Evolutionary conservation across 2,888 invertebrate genomes (phyloP).

Genomic region (Hypena proboscidalis): DNA sequence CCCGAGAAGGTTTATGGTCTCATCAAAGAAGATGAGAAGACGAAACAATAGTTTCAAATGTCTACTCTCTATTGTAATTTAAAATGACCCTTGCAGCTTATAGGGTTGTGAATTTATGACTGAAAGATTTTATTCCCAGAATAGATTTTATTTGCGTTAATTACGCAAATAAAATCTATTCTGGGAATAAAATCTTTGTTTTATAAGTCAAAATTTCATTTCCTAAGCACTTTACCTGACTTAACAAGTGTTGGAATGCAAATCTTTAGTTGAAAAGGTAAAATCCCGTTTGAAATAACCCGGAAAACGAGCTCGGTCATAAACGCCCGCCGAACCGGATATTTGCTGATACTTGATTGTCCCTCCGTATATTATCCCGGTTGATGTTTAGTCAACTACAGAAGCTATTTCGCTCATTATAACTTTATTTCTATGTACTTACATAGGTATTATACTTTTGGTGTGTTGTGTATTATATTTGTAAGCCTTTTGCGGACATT

Average conservation of each 20-base stretch:
- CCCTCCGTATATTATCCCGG: constrained; percentile 18
- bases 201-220: not conserved
- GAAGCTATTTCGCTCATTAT: constrained; percentile 29
- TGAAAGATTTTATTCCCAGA: too few relatives aligned
- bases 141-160: too few relatives aligned
- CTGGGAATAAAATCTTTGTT: too few relatives aligned
- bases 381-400: constrained; percentile 24
- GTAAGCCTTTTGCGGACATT: too few relatives aligned
- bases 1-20: constrained; percentile 18
- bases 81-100: constrained; percentile 10
- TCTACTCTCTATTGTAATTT: constrained; percentile 26
- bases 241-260: constrained; percentile 28
- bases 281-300: constrained; percentile 41
- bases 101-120: too few relatives aligned
- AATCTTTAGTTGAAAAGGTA: constrained; percentile 44
- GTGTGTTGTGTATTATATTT: too few relatives aligned
- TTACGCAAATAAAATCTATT: too few relatives aligned
- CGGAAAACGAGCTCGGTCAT: constrained; percentile 42
- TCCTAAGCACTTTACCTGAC: constrained; percentile 6
- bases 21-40: constrained; percentile 27
- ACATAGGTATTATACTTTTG: too few relatives aligned
- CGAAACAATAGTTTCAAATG: constrained; percentile 37
- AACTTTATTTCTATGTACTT: constrained; percentile 7
- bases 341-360: constrained; percentile 42
- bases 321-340: constrained; percentile 39